These are phyloP conservation scores for Cygnus olor DNA, from an alignment of 2,797 vertebrate genomes.

Conservation along the genomic window DNA sequence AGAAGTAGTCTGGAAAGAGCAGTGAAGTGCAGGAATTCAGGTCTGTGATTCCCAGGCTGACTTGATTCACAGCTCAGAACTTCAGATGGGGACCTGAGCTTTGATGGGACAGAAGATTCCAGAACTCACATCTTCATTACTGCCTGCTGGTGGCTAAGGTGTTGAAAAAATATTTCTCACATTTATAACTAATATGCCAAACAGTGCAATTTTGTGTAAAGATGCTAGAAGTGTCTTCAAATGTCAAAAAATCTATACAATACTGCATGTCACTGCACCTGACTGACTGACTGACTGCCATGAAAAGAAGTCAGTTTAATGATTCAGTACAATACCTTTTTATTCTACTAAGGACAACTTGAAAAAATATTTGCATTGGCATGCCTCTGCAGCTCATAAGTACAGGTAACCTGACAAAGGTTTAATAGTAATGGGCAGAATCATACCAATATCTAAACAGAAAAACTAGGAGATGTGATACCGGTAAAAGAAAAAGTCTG, in stretches of 20 bases:
- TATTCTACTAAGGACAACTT: neutral
- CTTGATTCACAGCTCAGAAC: neutral
- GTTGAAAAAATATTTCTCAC: neutral
- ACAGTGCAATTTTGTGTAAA: neutral
- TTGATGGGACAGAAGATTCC: neutral
- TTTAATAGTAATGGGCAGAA: neutral
- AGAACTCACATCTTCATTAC: neutral
- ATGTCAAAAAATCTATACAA: neutral
- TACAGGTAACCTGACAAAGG: neutral
- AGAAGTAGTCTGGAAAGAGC: neutral
- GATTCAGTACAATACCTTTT: neutral
- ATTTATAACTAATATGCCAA: neutral
- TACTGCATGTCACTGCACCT: neutral
- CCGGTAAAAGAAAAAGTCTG: neutral
- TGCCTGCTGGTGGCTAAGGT: neutral
- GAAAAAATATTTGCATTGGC: neutral
- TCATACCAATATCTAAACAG: neutral
- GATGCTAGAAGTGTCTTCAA: neutral
- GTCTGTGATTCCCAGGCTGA: neutral
- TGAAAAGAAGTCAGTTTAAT: neutral
- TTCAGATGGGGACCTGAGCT: neutral
- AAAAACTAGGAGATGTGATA: neutral
- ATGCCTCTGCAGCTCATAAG: neutral
- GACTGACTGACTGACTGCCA: neutral
- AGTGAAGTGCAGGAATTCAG: neutral